phyloP scores from a whole-genome alignment of 1,140 invertebrate species.

The Macrosteles quadrilineatus region DNA sequence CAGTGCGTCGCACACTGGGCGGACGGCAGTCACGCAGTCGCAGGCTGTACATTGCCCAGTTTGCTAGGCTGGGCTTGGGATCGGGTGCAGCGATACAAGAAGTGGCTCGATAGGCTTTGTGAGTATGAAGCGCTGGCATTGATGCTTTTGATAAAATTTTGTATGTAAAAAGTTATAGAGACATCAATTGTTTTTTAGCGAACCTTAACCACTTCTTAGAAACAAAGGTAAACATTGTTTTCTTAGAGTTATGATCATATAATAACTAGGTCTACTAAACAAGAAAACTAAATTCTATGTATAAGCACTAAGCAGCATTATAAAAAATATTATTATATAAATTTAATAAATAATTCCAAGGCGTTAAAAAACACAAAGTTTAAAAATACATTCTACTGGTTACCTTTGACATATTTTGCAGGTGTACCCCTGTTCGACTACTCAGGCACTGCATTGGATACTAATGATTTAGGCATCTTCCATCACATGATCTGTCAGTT shows the following conservation, averaged over 20 bases:
- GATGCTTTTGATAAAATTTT: no score
- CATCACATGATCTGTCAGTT: slow-evolving; percentile 60
- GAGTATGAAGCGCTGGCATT: slow-evolving; percentile 40
- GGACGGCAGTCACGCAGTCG: slow-evolving; percentile 66
- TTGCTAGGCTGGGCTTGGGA: slow-evolving; percentile 80
- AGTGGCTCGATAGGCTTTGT: slow-evolving; percentile 65
- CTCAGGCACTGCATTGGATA: slow-evolving; percentile 61
- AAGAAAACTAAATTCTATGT: no score
- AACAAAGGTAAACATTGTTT: no score
- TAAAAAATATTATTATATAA: no score
- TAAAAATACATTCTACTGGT: no score
- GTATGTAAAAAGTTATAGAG: no score
- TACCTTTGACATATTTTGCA: slow-evolving; percentile 45
- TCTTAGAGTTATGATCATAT: slow-evolving; percentile 49
- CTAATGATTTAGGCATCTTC: slow-evolving; percentile 52
- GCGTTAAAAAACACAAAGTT: no score
- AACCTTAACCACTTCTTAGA: no score
- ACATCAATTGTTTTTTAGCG: slow-evolving; percentile 38
- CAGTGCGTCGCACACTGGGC: slow-evolving; percentile 70
- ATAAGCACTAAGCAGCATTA: no score
- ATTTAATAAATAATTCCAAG: no score
- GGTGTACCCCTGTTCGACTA: slow-evolving; percentile 66
- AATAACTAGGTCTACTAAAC: no score
- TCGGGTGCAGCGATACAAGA: slow-evolving; percentile 68
- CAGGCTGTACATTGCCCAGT: slow-evolving; percentile 65